Evolutionary conservation across 2,113 vertebrate species (phyloP).

Genomic region (Trogon melanurus): DNA sequence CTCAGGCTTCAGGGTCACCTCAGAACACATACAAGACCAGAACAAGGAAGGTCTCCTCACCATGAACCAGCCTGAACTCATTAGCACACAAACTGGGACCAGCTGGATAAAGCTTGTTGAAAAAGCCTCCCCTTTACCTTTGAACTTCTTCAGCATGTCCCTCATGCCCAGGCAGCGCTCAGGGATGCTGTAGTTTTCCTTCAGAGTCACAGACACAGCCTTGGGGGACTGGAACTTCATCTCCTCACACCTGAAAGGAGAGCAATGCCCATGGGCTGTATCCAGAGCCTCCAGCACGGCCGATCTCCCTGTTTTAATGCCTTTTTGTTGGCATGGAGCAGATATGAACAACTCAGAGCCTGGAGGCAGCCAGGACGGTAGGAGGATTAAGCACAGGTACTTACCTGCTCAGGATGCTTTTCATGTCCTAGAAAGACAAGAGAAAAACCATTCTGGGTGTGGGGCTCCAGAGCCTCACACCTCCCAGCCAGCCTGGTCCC

Average conservation of each 20-base stretch:
- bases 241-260: constrained; percentile 28
- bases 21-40: background rate
- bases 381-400: background rate
- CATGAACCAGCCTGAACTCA: background rate
- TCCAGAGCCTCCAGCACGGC: background rate
- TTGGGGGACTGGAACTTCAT: background rate
- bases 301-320: background rate
- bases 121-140: constrained; percentile 7
- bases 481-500: background rate
- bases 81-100: background rate
- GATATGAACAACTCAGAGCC: background rate
- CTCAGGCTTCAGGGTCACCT: background rate
- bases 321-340: background rate
- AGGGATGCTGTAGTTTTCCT: constrained; percentile 55
- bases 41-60: background rate
- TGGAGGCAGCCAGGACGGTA: background rate
- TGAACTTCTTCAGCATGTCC: constrained; percentile 66
- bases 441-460: background rate
- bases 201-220: background rate
- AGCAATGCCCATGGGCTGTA: background rate
- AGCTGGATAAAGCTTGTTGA: background rate
- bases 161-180: constrained; percentile 52
- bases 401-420: constrained; percentile 36
- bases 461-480: background rate
- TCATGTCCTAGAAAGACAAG: constrained; percentile 51